phyloP scores from a whole-genome alignment of 2,888 invertebrate species.

The Pandemis corylana region DNA sequence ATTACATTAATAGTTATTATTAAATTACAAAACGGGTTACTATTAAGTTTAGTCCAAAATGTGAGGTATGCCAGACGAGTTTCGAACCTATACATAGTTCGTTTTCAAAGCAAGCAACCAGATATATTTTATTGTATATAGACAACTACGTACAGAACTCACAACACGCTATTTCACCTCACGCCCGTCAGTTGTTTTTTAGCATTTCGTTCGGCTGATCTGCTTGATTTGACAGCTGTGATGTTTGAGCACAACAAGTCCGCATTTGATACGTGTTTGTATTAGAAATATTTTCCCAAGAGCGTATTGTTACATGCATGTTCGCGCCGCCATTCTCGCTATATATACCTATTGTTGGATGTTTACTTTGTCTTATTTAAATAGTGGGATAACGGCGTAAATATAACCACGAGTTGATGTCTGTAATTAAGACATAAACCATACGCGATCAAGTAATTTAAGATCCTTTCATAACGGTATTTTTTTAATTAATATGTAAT shows the following conservation, averaged over 20 bases:
- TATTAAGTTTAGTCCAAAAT: no score
- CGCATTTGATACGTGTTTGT: slow-evolving; percentile 40
- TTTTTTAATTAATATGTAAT: not conserved
- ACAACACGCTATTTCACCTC: slow-evolving; percentile 8
- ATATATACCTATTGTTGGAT: slow-evolving; percentile 31
- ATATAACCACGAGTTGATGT: not conserved
- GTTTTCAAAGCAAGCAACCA: no score
- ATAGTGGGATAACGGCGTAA: not conserved
- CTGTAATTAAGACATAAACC: not conserved
- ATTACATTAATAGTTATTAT: no score
- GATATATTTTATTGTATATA: not conserved
- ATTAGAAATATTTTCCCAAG: slow-evolving; percentile 37
- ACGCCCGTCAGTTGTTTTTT: slow-evolving; percentile 17
- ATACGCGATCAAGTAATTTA: not conserved
- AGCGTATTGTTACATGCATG: slow-evolving; percentile 33
- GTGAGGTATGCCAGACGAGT: no score
- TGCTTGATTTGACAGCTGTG: slow-evolving; percentile 36
- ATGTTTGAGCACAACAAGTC: slow-evolving; percentile 34
- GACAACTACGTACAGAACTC: slow-evolving; percentile 6
- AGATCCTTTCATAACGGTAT: not conserved
- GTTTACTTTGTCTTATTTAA: slow-evolving; percentile 24
- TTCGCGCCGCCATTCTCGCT: slow-evolving; percentile 12
- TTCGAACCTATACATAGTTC: no score
- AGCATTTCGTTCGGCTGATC: slow-evolving; percentile 18
- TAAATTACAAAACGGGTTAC: no score